phyloP scores from a whole-genome alignment of 1,140 invertebrate species.

The Aethina tumida region DNA sequence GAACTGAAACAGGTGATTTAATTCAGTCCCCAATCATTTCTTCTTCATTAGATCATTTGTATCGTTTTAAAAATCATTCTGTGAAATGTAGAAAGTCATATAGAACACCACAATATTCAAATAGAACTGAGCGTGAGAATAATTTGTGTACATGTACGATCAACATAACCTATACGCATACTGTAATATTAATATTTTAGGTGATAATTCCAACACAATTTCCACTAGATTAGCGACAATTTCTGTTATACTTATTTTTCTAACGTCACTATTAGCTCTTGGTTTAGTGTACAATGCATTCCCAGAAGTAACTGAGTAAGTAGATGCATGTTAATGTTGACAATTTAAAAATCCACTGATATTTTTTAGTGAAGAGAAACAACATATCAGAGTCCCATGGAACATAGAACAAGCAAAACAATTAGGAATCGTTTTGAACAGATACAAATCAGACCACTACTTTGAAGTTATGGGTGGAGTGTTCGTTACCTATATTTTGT shows the following conservation, averaged over 20 bases:
- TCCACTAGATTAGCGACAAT: constrained; percentile 44
- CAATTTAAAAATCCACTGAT: constrained; percentile 13
- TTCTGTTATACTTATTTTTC: constrained; percentile 53
- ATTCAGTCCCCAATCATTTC: too few relatives aligned
- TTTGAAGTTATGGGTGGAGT: constrained; percentile 83
- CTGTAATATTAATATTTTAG: too few relatives aligned
- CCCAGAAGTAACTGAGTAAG: constrained; percentile 74
- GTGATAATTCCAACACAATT: too few relatives aligned
- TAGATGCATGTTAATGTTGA: constrained; percentile 21
- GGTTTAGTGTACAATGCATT: constrained; percentile 65
- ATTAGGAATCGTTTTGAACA: constrained; percentile 79
- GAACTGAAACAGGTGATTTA: too few relatives aligned
- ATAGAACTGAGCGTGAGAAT: too few relatives aligned
- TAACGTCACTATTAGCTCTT: constrained; percentile 49
- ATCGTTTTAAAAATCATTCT: too few relatives aligned
- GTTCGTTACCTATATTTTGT: constrained; percentile 95
- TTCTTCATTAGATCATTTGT: too few relatives aligned
- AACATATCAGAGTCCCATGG: constrained; percentile 83
- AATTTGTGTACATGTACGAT: too few relatives aligned
- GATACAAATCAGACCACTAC: constrained; percentile 93
- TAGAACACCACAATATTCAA: too few relatives aligned
- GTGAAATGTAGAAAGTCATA: too few relatives aligned
- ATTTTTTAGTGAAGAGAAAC: constrained; percentile 72
- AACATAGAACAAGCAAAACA: constrained; percentile 95
- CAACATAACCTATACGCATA: too few relatives aligned